A percentile compares a stretch with the other conserved stretches of the same genome.
Conservation (phyloP, 2,888 invertebrate genomes). For the Allacma fusca region DNA sequence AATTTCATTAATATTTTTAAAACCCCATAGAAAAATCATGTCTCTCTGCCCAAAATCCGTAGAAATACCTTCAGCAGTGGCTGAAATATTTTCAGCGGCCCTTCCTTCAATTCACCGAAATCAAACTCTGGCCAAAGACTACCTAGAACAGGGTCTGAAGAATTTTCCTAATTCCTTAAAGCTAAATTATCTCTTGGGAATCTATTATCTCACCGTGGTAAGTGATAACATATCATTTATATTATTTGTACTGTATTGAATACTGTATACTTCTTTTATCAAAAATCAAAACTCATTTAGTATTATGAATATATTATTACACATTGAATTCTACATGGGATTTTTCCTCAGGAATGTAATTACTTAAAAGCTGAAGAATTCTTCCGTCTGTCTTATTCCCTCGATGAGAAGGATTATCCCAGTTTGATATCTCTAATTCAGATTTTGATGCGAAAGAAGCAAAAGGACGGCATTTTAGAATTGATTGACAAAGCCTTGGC, state of each 20-base stretch:
- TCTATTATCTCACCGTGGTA: slow-evolving; percentile 27
- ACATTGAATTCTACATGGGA: not conserved
- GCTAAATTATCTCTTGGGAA: not conserved
- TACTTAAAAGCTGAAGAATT: slow-evolving; percentile 26
- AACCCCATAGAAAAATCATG: not conserved
- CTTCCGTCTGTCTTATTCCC: not conserved
- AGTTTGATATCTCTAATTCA: not conserved
- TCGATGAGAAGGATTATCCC: slow-evolving; percentile 5
- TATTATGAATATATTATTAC: not conserved
- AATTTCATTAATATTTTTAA: slow-evolving; percentile 16
- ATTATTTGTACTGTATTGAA: no score
- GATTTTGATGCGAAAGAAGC: slow-evolving; percentile 14
- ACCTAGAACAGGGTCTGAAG: not conserved
- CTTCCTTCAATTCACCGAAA: slow-evolving; percentile 10
- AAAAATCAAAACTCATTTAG: no score
- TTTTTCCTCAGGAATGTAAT: slow-evolving; percentile 19
- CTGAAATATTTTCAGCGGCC: slow-evolving; percentile 19
- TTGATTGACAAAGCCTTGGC: not conserved
- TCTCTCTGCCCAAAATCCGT: slow-evolving; percentile 24
- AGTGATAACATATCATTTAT: no score
- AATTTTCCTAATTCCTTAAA: not conserved
- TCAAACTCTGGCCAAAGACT: slow-evolving; percentile 16
- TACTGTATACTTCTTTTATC: no score
- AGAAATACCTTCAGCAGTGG: not conserved
- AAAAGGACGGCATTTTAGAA: slow-evolving; percentile 1